Percentiles rank a stretch among this genome's conserved stretches.
Conservation (phyloP, 2,888 invertebrate genomes). For the Thera britannica region DNA sequence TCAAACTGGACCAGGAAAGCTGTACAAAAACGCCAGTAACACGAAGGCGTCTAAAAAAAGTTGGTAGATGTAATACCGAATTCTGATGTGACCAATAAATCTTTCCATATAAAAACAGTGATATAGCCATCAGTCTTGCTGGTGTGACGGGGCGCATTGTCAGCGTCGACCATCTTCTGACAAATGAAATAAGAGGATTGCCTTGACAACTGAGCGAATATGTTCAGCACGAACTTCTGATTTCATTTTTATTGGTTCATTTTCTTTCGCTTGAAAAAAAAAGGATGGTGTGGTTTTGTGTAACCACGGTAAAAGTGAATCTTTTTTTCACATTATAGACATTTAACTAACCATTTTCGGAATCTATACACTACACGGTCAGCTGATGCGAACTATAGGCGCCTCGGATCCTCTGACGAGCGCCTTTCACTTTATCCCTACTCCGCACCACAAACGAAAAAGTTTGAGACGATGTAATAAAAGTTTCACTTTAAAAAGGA, state of each 20-base stretch:
- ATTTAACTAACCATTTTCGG: too few relatives aligned
- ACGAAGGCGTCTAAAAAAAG: neutral
- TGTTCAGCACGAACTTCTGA: constrained; percentile 56
- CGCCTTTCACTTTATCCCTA: too few relatives aligned
- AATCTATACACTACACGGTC: too few relatives aligned
- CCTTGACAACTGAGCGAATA: constrained; percentile 61
- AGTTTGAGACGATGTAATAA: too few relatives aligned
- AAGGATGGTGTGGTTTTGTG: too few relatives aligned
- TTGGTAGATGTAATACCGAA: neutral
- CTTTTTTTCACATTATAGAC: too few relatives aligned
- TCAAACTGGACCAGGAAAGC: too few relatives aligned
- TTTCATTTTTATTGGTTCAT: constrained; percentile 44
- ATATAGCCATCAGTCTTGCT: constrained; percentile 62
- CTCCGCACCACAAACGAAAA: too few relatives aligned
- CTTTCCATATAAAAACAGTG: constrained; percentile 45
- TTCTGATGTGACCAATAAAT: constrained; percentile 34
- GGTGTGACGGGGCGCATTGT: constrained; percentile 73
- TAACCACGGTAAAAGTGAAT: too few relatives aligned
- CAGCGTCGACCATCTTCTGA: constrained; percentile 64
- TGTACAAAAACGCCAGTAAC: too few relatives aligned
- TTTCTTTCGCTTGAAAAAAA: constrained; percentile 20
- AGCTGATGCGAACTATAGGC: too few relatives aligned
- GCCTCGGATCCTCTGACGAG: too few relatives aligned
- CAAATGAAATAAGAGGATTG: constrained; percentile 81
- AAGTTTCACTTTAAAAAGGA: neutral